Evolutionary conservation across 2,113 vertebrate genomes (phyloP).

Genomic region (Tiliqua scincoides): DNA sequence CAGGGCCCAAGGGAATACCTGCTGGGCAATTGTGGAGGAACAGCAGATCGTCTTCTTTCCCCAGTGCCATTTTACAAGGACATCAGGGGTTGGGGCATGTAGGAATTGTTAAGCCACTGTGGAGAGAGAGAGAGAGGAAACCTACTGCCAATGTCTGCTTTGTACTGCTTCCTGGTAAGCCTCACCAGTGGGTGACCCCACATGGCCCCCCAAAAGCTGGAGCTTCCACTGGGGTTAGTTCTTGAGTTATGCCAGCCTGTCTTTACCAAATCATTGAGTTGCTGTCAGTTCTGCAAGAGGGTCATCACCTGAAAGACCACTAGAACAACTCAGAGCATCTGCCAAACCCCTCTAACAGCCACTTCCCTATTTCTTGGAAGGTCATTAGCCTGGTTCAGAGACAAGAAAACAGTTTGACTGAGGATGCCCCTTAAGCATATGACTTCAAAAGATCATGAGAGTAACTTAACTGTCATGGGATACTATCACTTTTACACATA

Average conservation of each 20-base stretch:
- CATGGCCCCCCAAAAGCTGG: too few species aligned
- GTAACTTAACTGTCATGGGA: neutral
- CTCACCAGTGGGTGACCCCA: too few species aligned
- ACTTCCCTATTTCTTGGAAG: neutral
- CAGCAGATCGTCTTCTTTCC: too few species aligned
- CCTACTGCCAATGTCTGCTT: too few species aligned
- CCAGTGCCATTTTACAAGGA: too few species aligned
- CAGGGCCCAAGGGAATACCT: too few species aligned
- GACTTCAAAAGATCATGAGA: neutral
- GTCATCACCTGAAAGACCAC: neutral
- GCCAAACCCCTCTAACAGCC: neutral
- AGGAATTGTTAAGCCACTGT: too few species aligned
- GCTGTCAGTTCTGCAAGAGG: neutral
- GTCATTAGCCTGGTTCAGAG: neutral
- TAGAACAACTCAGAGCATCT: neutral
- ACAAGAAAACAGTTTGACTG: neutral
- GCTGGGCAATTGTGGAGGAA: too few species aligned
- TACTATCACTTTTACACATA: neutral
- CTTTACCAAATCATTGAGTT: neutral
- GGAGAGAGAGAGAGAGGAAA: too few species aligned
- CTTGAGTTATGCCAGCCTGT: neutral
- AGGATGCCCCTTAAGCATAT: neutral
- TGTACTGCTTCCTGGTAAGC: too few species aligned
- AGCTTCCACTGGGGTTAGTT: too few species aligned
- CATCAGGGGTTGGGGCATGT: too few species aligned